A percentile compares a stretch with the other conserved stretches of the same genome.
phyloP scores from a whole-genome alignment of 2,797 vertebrate genomes.

The Basileuterus tristriatus region DNA sequence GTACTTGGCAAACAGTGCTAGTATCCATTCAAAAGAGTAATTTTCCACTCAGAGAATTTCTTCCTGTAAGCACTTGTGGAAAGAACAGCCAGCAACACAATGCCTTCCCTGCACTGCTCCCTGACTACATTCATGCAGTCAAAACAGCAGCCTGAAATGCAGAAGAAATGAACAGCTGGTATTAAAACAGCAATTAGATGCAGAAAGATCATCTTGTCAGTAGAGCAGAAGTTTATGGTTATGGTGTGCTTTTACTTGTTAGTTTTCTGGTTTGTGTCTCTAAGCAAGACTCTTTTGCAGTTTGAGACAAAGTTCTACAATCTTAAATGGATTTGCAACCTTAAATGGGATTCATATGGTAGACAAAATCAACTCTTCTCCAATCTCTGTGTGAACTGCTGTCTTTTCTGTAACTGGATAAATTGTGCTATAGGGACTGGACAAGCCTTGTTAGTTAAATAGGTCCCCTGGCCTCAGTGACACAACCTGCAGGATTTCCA shows the following conservation, averaged over 20 bases:
- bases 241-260: not conserved
- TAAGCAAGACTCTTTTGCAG: not conserved
- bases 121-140: not conserved
- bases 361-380: not conserved
- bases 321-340: not conserved
- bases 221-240: not conserved
- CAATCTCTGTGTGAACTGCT: not conserved
- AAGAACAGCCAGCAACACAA: not conserved
- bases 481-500: not conserved
- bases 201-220: not conserved
- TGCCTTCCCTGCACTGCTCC: not conserved
- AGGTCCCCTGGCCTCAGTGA: not conserved
- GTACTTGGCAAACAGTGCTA: slow-evolving; percentile 1
- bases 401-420: not conserved
- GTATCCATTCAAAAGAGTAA: slow-evolving; percentile 23
- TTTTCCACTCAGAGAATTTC: slow-evolving; percentile 9
- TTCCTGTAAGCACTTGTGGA: not conserved
- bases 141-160: slow-evolving; percentile 16
- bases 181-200: not conserved
- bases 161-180: slow-evolving; percentile 29
- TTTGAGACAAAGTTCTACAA: not conserved
- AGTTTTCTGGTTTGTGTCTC: not conserved
- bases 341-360: not conserved
- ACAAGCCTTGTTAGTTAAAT: slow-evolving; percentile 3
- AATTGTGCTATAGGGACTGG: not conserved